Evolutionary conservation across 1,140 invertebrate species (phyloP), one percentile per base, ranked within the genome.

Genomic region (Proales similis): DNA sequence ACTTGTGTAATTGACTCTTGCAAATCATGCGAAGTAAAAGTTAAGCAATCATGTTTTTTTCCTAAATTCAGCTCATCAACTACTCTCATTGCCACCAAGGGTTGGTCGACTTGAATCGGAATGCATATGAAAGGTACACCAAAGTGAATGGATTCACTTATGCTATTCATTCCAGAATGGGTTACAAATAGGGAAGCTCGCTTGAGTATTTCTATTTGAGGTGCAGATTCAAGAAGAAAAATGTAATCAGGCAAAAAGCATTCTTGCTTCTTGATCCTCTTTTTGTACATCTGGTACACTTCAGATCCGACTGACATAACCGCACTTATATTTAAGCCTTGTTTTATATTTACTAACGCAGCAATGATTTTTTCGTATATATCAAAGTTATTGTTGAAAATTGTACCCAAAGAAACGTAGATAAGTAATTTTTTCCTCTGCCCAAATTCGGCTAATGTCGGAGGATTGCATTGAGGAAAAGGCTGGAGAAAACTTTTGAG

Each of bases 111-210:
- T 38, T 73, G 71, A 24, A 81, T 69, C 2, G 79, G 71, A 86
- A 88, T 0, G 86, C 82, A 9, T 84, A 86, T 65, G 4, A 87
- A 82, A 1, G 87, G 86, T 0, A 86, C 82, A 7, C 83, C 86
- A 68, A 85, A 83, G 69, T 82, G 86, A 4, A 86, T 84, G 0
- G 85, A 84, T 70, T 90, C 87, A 68, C 83, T 85, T 72, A 86
- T 82, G 64, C 85, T 86, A 45, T 87, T 77, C 2, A 87, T 72
- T 9, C 87, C 87, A 3, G 86, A 85, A 70, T 90, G 87, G 0
- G 85, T 87, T 1, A 88, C 81, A 68, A 88, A 88, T 0, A 84
- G 85, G 43, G 2, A 22, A 24, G 51, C 51, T 57, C 51, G 39
- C 22, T 57, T 12, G 17, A 57, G 30, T 27, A 57, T 39, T 57